These are phyloP conservation scores for Pegoplata infirma DNA, from an alignment of 2,888 invertebrate species.

Conservation along the genomic window DNA sequence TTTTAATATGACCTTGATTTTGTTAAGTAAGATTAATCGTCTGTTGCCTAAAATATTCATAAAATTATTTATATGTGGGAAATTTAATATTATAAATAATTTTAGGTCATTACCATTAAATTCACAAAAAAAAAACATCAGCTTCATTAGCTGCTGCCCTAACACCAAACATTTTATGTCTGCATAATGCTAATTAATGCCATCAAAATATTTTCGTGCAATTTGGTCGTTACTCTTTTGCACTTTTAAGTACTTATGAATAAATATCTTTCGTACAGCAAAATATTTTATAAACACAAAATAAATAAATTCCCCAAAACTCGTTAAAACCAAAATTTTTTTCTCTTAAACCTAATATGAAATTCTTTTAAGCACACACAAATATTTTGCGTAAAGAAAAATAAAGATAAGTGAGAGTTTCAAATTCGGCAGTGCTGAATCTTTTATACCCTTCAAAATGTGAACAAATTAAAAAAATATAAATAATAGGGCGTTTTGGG, in stretches of 20 bases:
- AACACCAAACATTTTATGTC: conserved; percentile 13
- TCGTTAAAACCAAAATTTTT: not conserved
- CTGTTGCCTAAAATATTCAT: not conserved
- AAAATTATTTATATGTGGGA: conserved; percentile 10
- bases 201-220: conserved; percentile 30
- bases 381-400: not conserved
- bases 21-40: not conserved
- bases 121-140: not conserved
- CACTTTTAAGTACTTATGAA: not conserved
- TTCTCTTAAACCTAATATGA: not conserved
- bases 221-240: conserved; percentile 28
- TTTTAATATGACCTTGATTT: conserved; percentile 17
- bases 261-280: not conserved
- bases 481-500: not conserved
- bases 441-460: no score
- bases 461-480: no score
- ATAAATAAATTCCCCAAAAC: no score
- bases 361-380: not conserved
- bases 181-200: conserved; percentile 35
- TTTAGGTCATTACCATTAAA: not conserved
- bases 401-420: no score
- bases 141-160: not conserved
- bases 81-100: conserved; percentile 35
- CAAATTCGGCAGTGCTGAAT: no score
- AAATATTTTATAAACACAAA: no score